Evolutionary conservation across 53 echinoderm and acorn worm genomes (phyloP), one percentile per base, ranked within the genome.

Genomic region (Crossaster papposus): DNA sequence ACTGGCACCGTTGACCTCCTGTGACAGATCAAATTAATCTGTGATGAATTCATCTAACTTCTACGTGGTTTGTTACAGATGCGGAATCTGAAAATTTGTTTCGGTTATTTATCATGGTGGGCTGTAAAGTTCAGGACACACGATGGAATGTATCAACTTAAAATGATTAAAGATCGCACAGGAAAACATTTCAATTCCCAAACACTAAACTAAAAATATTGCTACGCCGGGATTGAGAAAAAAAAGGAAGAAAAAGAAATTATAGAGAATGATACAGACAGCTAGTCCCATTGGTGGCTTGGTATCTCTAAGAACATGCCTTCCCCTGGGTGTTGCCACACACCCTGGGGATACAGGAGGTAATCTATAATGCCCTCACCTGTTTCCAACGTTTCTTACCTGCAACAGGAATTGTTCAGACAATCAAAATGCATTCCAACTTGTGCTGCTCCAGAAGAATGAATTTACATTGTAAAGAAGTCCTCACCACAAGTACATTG

Each of bases 11-110:
- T 11, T 68, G 68, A 68, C 68, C 68, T 68, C 24, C 68, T 2
- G 22, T 68, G 68, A 28, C 68, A 72, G 38, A 85, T 51, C 85
- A 85, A 73, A 28, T 72, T 31, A 51, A 28, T 51, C 51, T 18
- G 28, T 72, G 73, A 85, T 73, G 85, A 85, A 53, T 72, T 85
- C 50, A 73, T 72, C 73, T 53, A 73, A 72, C 54, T 72, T 53
- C 73, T 85, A 30, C 30, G 71, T 33, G 51, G 28, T 71, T 84
- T 18, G 30, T 72, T 72, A 54, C 85, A 72, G 1, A 53, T 10
- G 29, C 53, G 54, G 73, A 85, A 73, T 85, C 53, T 32, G 1
- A 32, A 72, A 72, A 84, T 84, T 84, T 52, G 84, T 72, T 22
- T 51, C 71, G 20, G 10, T 72, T 51, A 53, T 85, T 85, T 53